Evolutionary conservation across 2,888 invertebrate genomes (phyloP).

Genomic region (Merodon equestris): DNA sequence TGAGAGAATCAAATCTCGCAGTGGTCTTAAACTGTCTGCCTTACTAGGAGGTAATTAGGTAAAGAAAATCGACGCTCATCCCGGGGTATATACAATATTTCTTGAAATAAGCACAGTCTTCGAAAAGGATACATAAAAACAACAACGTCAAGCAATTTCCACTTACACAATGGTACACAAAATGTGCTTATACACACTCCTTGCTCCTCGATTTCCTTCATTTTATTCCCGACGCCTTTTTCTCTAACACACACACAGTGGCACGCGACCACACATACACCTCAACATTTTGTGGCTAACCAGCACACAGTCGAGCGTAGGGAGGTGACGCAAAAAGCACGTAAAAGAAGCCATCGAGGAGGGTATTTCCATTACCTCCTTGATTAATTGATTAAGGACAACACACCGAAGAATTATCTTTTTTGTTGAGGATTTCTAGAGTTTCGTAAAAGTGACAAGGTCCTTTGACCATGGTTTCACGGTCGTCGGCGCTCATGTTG

Average conservation of each 20-base stretch:
- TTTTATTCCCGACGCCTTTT: conserved; percentile 65
- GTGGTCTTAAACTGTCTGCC: background rate
- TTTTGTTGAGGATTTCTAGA: too few relatives aligned
- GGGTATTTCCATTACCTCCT: too few relatives aligned
- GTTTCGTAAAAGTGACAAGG: too few relatives aligned
- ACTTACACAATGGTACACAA: conserved; percentile 57
- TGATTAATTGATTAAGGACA: too few relatives aligned
- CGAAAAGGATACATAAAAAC: conserved; percentile 61
- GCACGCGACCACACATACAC: conserved; percentile 7
- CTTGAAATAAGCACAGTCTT: conserved; percentile 7
- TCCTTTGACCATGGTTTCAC: too few relatives aligned
- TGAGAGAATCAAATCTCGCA: background rate
- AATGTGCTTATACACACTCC: conserved; percentile 65
- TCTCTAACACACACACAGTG: conserved; percentile 8
- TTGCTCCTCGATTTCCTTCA: conserved; percentile 62
- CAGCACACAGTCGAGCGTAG: conserved; percentile 43
- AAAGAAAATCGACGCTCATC: background rate
- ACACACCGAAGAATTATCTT: too few relatives aligned
- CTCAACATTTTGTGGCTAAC: conserved; percentile 41
- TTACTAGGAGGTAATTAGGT: background rate
- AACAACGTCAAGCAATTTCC: conserved; percentile 52
- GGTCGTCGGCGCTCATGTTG: too few relatives aligned
- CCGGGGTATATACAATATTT: conserved; percentile 1
- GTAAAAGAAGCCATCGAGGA: too few relatives aligned
- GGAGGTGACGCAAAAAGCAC: background rate